These are phyloP conservation scores for Adineta ricciae DNA, from an alignment of 2,888 invertebrate genomes.

Conservation along the genomic window DNA sequence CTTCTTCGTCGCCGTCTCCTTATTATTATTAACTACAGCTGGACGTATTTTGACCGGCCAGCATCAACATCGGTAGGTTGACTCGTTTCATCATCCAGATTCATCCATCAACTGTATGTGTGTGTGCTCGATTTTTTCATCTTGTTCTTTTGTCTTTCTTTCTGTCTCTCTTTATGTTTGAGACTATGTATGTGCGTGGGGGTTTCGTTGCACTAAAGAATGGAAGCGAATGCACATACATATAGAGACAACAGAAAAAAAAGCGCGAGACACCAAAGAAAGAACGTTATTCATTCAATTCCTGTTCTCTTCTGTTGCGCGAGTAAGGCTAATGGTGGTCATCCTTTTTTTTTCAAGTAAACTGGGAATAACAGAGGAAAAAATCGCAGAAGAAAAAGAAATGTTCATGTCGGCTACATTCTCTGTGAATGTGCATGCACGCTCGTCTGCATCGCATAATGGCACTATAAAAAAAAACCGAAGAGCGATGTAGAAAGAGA, in stretches of 20 bases:
- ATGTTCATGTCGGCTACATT: not conserved
- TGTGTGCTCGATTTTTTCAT: not conserved
- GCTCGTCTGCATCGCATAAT: not conserved
- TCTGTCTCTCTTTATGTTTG: not conserved
- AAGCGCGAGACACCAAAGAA: not conserved
- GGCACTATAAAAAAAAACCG: not conserved
- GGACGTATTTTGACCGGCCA: not conserved
- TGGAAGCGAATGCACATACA: not conserved
- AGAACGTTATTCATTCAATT: not conserved
- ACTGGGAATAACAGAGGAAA: not conserved
- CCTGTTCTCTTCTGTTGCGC: not conserved
- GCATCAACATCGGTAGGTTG: not conserved
- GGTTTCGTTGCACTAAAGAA: not conserved
- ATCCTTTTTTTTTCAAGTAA: conserved; percentile 7
- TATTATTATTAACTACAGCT: not conserved
- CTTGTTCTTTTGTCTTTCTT: not conserved
- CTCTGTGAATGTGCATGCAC: not conserved
- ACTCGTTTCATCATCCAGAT: conserved; percentile 4
- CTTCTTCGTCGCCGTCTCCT: too few species aligned
- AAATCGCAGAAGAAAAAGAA: not conserved
- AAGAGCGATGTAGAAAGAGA: not conserved
- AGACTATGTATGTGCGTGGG: not conserved
- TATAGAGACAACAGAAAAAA: not conserved
- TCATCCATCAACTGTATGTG: not conserved
- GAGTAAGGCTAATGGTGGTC: not conserved